These are phyloP conservation scores for Silurus glanis DNA, from an alignment of 2,113 vertebrate species.

Conservation along the genomic window DNA sequence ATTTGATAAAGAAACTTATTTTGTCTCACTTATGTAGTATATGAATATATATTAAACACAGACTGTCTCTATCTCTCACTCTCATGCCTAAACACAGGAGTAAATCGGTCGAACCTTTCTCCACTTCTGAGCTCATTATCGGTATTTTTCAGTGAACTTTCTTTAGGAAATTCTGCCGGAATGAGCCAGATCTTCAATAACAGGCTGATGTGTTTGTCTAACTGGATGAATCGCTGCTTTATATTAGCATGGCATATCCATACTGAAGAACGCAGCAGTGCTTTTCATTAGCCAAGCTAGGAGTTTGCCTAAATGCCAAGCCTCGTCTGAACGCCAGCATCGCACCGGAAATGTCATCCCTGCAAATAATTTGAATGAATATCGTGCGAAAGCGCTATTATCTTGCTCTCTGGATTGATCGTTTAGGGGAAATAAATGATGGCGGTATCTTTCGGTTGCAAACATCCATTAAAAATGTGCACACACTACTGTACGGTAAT, in stretches of 20 bases:
- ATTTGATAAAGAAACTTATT: not conserved
- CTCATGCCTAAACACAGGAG: not conserved
- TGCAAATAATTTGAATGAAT: constrained; percentile 29
- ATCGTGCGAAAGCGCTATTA: not conserved
- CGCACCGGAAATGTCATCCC: constrained; percentile 28
- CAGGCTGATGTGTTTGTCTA: not conserved
- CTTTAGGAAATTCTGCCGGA: not conserved
- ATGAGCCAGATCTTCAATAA: constrained; percentile 10
- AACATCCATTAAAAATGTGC: constrained; percentile 9
- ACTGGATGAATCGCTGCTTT: not conserved
- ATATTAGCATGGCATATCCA: constrained; percentile 17
- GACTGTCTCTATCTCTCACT: not conserved
- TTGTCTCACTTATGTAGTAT: not conserved
- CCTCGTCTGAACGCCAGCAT: not conserved
- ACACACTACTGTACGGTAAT: not conserved
- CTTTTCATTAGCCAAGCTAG: constrained; percentile 26
- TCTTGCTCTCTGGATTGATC: not conserved
- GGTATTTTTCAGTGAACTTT: not conserved
- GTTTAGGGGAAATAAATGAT: constrained; percentile 2
- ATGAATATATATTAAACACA: not conserved
- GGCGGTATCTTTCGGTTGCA: not conserved
- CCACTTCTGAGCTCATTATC: constrained; percentile 14
- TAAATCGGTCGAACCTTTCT: constrained; percentile 1
- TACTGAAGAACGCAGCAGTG: constrained; percentile 6
- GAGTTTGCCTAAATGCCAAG: constrained; percentile 35